These are phyloP conservation scores for Athalia rosae DNA, from an alignment of 2,888 invertebrate genomes.

Conservation along the genomic window DNA sequence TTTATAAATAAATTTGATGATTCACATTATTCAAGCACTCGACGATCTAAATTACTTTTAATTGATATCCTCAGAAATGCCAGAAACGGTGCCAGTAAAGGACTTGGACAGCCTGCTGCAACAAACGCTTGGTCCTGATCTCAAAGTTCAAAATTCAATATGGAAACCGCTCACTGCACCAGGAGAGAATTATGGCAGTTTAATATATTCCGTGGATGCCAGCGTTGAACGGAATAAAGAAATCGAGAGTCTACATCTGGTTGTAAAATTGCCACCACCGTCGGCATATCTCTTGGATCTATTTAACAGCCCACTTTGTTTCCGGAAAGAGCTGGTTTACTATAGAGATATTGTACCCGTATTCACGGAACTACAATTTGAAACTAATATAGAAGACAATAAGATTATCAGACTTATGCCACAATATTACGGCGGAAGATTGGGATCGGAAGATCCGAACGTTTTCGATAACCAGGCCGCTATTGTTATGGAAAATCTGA, in stretches of 20 bases:
- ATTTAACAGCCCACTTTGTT: constrained; percentile 68
- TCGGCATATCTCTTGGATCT: constrained; percentile 65
- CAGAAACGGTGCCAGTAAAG: constrained; percentile 60
- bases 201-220: constrained; percentile 65
- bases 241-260: constrained; percentile 60
- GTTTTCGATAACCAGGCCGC: constrained; percentile 66
- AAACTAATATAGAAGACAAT: constrained; percentile 58
- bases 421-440: constrained; percentile 64
- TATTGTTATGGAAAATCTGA: constrained; percentile 68
- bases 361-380: constrained; percentile 59
- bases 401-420: constrained; percentile 62
- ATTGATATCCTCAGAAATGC: constrained; percentile 52
- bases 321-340: constrained; percentile 68
- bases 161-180: constrained; percentile 70
- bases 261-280: constrained; percentile 68
- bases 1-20: background rate
- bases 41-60: background rate
- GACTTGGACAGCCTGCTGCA: constrained; percentile 60
- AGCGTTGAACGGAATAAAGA: constrained; percentile 54
- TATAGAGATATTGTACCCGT: constrained; percentile 64
- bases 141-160: constrained; percentile 58
- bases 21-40: background rate
- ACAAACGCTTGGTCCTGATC: constrained; percentile 56
- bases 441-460: constrained; percentile 58
- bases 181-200: constrained; percentile 70